phyloP scores from a whole-genome alignment of 23 tunicate species.

The Styela clava region DNA sequence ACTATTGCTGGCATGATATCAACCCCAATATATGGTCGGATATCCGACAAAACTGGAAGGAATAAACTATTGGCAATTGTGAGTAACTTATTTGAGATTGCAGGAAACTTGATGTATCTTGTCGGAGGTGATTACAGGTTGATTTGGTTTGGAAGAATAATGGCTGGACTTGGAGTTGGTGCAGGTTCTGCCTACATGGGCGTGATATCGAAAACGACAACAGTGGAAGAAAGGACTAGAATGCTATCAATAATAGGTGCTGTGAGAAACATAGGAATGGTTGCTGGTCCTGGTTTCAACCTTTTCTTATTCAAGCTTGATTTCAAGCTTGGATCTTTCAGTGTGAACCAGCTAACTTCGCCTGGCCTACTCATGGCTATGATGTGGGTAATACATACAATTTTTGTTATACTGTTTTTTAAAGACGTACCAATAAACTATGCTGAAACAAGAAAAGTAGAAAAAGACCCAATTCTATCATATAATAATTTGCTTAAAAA shows the following conservation, averaged over 20 bases:
- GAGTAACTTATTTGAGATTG: conserved; percentile 74
- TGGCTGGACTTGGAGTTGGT: conserved; percentile 85
- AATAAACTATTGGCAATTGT: conserved; percentile 39
- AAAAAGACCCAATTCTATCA: neutral
- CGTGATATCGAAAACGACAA: conserved; percentile 51
- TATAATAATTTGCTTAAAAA: no score
- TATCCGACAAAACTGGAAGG: conserved; percentile 61
- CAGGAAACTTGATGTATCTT: conserved; percentile 78
- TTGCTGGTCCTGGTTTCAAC: conserved; percentile 82
- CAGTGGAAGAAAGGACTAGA: conserved; percentile 60
- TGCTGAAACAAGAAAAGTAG: neutral
- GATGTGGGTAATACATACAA: conserved; percentile 51
- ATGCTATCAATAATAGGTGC: conserved; percentile 62
- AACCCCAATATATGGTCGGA: conserved; percentile 72
- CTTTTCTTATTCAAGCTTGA: conserved; percentile 43
- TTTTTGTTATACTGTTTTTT: conserved; percentile 39
- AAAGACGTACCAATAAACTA: conserved; percentile 11
- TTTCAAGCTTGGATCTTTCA: conserved; percentile 59
- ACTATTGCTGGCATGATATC: conserved; percentile 72
- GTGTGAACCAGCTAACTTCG: conserved; percentile 42
- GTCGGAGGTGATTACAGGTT: conserved; percentile 35
- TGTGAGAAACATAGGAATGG: conserved; percentile 67
- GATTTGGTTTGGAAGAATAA: conserved; percentile 58
- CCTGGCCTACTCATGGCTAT: conserved; percentile 81
- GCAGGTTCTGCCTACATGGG: conserved; percentile 78